Evolutionary conservation across 2,888 invertebrate genomes (phyloP), one percentile per base, ranked within the genome.

Genomic region (Acronicta aceris): DNA sequence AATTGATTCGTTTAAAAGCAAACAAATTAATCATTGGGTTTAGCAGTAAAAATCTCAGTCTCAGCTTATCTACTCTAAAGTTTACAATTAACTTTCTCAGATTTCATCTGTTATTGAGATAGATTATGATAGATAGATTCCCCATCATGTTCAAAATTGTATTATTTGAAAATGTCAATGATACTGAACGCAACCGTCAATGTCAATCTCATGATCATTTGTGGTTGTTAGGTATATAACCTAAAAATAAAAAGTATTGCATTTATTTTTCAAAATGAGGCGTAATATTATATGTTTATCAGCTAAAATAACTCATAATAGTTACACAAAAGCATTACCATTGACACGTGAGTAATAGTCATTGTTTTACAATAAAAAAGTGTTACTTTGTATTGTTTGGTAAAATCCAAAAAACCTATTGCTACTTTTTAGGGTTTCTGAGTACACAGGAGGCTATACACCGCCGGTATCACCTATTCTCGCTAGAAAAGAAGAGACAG

Each of bases 401-500:
- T 8, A 8, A n/a, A 43, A 21, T 21, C 21, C 2, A 13, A 33
- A 27, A 38, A 10, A n/a, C 30, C 36, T 42, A 40, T 7, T 33
- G 13, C 6, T 55, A 52, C 64, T 75, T 87, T 88, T 16, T 59
- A 95, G 95, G 95, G 81, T 90, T 81, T 72, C 65, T 94, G 42
- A 94, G 95, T 55, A 95, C 91, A 50, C 92, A 92, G 54, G 96
- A 95, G 59, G 94, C 95, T 13, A 89, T 93, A 54, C 92, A 95
- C 55, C 92, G 95, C 27, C 96, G 96, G 57, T 96, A 96, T 88
- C 95, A 96, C 52, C 84, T 99, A 13, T 99, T 99, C 84, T 93
- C 96, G 5, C 86, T 96, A 43, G 99, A 99, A 86, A 96, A 96
- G 82, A 95, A 96, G 68, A 95, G 97, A 0, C 98, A 99, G 86